Evolutionary conservation across 2,888 invertebrate genomes (phyloP).

Genomic region (Cephus pulcher): DNA sequence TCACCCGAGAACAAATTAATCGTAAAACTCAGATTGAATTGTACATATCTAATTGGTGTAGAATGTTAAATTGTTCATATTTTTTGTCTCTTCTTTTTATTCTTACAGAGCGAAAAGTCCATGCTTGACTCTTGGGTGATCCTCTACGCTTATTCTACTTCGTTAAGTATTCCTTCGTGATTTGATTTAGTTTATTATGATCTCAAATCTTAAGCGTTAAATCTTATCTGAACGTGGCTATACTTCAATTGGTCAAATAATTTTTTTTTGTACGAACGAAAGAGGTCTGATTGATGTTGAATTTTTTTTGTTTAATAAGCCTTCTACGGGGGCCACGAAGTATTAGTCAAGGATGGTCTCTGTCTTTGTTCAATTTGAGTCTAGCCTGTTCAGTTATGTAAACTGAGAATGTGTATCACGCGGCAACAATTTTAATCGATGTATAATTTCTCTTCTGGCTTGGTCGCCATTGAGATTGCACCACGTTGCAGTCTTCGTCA

Average conservation of each 20-base stretch:
- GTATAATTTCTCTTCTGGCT: background rate
- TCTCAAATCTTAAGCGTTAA: background rate
- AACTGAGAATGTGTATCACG: background rate
- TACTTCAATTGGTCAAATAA: background rate
- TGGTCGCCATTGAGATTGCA: conserved; percentile 24
- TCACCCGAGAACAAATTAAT: background rate
- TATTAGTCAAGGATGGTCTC: background rate
- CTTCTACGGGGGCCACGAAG: background rate
- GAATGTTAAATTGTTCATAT: background rate
- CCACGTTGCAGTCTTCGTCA: conserved; percentile 32
- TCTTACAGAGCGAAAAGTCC: background rate
- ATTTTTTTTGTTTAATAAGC: background rate
- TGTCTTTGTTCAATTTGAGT: background rate
- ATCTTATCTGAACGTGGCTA: background rate
- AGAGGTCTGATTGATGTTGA: background rate
- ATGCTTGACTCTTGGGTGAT: background rate
- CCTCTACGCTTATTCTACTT: background rate
- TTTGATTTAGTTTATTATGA: conserved; percentile 1
- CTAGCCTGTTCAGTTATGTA: background rate
- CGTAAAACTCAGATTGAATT: background rate
- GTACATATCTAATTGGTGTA: background rate
- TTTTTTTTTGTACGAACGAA: background rate
- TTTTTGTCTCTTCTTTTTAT: background rate
- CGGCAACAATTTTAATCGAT: conserved; percentile 16
- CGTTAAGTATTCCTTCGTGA: conserved; percentile 2